Percentiles rank a stretch among this genome's conserved stretches.
These are phyloP conservation scores for Pheosia gnoma DNA, from an alignment of 2,888 invertebrate species.

Conservation along the genomic window DNA sequence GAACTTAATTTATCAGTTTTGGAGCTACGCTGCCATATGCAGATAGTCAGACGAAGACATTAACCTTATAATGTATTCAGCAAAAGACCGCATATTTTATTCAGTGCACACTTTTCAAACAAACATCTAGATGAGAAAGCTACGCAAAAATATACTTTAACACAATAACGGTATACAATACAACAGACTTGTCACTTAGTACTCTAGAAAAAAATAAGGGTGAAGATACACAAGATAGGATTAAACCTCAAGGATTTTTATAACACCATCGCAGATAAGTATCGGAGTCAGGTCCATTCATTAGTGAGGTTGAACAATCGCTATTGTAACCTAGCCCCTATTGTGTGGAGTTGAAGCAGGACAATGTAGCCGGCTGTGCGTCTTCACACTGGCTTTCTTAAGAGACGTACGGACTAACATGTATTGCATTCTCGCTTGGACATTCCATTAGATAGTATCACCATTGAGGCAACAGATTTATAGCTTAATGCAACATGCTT, in stretches of 20 bases:
- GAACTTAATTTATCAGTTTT: too few relatives aligned
- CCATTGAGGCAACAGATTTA: background rate
- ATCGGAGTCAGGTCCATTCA: constrained; percentile 8
- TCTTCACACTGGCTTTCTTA: constrained; percentile 3
- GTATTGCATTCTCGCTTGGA: background rate
- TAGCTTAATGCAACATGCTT: too few relatives aligned
- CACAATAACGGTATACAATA: too few relatives aligned
- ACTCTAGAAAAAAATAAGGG: background rate
- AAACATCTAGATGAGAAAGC: too few relatives aligned
- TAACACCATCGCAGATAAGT: constrained; percentile 1
- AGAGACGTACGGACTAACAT: background rate
- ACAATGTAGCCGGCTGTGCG: background rate
- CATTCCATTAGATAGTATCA: background rate
- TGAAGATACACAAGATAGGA: background rate
- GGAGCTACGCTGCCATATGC: too few relatives aligned
- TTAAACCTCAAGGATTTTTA: background rate
- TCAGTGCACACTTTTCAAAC: too few relatives aligned
- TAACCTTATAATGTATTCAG: too few relatives aligned
- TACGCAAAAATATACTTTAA: too few relatives aligned
- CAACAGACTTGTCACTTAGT: too few relatives aligned
- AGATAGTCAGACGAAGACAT: too few relatives aligned
- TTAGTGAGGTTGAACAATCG: constrained; percentile 8
- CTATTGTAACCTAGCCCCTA: constrained; percentile 7
- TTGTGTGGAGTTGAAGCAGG: background rate
- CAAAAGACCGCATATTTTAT: too few relatives aligned